Conservation (phyloP, 2,797 vertebrate genomes). For the Etheostoma nigrum region DNA sequence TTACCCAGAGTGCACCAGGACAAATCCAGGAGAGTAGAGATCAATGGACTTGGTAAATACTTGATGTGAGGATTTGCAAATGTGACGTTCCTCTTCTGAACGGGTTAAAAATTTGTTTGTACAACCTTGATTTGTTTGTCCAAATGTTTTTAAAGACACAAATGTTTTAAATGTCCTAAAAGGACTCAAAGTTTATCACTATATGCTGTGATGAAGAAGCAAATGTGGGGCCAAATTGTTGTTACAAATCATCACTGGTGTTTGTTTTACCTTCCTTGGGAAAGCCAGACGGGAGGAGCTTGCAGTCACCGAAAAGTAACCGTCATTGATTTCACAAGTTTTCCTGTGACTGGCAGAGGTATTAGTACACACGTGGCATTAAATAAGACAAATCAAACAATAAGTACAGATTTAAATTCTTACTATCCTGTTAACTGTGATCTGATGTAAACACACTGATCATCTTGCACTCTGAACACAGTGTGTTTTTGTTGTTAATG, state of each 20-base stretch:
- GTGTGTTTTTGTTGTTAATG: conserved; percentile 31
- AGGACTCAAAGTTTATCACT: conserved; percentile 31
- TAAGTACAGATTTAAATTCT: conserved; percentile 56
- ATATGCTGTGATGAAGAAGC: conserved; percentile 10
- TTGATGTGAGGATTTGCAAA: conserved; percentile 36
- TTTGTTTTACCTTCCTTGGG: conserved; percentile 17
- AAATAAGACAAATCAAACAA: conserved; percentile 14
- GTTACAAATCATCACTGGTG: conserved; percentile 8
- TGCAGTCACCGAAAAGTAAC: conserved; percentile 9
- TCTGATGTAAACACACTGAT: conserved; percentile 44
- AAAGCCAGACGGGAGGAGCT: neutral
- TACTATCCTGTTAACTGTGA: conserved; percentile 48
- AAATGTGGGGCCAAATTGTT: conserved; percentile 25
- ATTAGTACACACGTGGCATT: conserved; percentile 4
- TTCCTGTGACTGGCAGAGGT: conserved; percentile 1
- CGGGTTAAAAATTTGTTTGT: conserved; percentile 21
- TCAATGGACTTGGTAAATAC: conserved; percentile 23
- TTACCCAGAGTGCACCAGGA: conserved; percentile 56
- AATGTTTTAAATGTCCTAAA: conserved; percentile 57
- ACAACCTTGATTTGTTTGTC: conserved; percentile 37
- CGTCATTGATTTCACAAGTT: conserved; percentile 13
- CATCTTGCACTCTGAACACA: conserved; percentile 28
- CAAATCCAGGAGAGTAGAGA: conserved; percentile 10
- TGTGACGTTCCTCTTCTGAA: conserved; percentile 32
- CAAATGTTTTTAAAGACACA: conserved; percentile 40